A percentile compares a stretch with the other conserved stretches of the same genome.
Conservation (phyloP, 2,797 vertebrate species). For the Ctenopoma multispine region DNA sequence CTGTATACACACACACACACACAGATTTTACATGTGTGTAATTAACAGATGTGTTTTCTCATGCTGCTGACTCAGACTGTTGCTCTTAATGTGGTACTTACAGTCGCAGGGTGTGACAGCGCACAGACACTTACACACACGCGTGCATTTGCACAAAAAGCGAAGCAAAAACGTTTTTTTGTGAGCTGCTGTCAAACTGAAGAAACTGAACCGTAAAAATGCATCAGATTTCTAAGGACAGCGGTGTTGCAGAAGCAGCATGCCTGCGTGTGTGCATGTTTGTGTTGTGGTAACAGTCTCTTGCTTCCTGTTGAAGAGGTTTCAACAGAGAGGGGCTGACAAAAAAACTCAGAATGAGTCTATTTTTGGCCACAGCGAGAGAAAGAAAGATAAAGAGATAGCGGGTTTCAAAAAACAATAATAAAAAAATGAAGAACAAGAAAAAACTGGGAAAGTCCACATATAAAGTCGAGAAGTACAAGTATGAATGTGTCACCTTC, state of each 20-base stretch:
- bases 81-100: constrained; percentile 36
- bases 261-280: constrained; percentile 16
- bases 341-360: constrained; percentile 45
- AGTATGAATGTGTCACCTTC: background rate
- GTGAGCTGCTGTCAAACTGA: constrained; percentile 24
- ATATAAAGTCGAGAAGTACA: background rate
- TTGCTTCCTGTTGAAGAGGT: constrained; percentile 71
- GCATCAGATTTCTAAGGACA: constrained; percentile 24
- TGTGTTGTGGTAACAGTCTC: constrained; percentile 41
- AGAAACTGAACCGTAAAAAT: constrained; percentile 22
- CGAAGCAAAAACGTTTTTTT: constrained; percentile 7
- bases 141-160: background rate
- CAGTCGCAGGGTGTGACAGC: constrained; percentile 20
- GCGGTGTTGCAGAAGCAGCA: constrained; percentile 32
- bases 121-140: constrained; percentile 15
- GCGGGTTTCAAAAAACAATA: constrained; percentile 13
- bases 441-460: background rate
- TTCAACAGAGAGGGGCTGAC: constrained; percentile 54
- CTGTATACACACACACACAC: background rate
- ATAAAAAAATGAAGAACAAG: constrained; percentile 16
- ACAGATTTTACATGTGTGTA: constrained; percentile 31
- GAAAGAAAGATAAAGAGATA: constrained; percentile 38
- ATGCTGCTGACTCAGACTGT: constrained; percentile 52
- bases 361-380: constrained; percentile 64
- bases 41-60: constrained; percentile 41